Evolutionary conservation across 35 echinoderm and acorn worm species (phyloP), one percentile per base, ranked within the genome.

Genomic region (Diadema setosum): DNA sequence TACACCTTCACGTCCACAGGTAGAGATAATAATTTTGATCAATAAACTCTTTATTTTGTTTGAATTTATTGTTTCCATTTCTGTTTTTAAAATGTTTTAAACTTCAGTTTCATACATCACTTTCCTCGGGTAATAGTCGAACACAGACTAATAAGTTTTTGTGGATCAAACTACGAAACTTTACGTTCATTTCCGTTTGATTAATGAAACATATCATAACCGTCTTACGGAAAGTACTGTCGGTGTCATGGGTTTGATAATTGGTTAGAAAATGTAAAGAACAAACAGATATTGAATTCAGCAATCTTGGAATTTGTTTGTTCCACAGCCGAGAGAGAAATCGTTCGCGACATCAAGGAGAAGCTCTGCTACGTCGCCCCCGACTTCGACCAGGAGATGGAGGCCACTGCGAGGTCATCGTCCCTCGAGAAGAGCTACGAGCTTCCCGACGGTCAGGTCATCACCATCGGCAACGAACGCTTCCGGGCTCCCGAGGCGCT

Each of bases 261-360:
- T 12, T 55, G 0, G 0, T 2, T 16, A 55, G 21, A n/a, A 55
- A 16, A 55, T 55, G 12, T 12, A 12, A 12, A 55, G 12, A 55
- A 16, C 1, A n/a, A 16, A 55, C 21, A 16, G 4, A 4, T 33
- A 33, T 5, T 67, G 5, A 67, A 67, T n/a, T 1, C 17, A 15
- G 0, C 37, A 9, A 0, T 32, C 24, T 41, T 44, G 39, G 11
- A 16, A 0, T 15, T 42, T 5, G 24, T 32, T 43, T 5, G 25
- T 14, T 41, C 21, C 24, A 44, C 87, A 97, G 94, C 94, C 64
- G 94, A 97, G 56, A 50, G 91, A 43, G 94, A 97, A 93, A 97
- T 97, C 46, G 94, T 97, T 5, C 86, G 94, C 70, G 94, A 97
- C 56, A 93, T 97, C 91, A 97, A 97, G 60, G 94, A 97, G 40